Evolutionary conservation across 64 coral and sea anemone genomes (phyloP).

Genomic region (Stichodactyla mertensii): DNA sequence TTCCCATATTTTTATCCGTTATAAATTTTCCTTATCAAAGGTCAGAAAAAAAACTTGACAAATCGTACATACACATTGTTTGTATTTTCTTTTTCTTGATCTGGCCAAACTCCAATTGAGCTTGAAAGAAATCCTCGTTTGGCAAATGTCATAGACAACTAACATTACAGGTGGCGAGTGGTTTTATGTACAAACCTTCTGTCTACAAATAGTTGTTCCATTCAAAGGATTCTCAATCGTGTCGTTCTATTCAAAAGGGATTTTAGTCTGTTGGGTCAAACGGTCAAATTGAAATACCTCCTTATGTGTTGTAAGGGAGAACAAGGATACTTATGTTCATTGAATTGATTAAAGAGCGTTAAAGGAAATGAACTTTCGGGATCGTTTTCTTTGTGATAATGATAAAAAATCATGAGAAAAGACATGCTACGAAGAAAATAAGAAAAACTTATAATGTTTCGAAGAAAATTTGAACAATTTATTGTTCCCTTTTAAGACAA

Average conservation of each 20-base stretch:
- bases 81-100: neutral
- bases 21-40: too few relatives aligned
- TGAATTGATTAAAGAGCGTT: neutral
- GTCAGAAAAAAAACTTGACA: too few relatives aligned
- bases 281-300: neutral
- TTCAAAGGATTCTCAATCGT: neutral
- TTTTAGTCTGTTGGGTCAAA: neutral
- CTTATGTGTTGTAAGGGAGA: neutral
- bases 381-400: neutral
- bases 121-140: neutral
- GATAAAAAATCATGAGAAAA: too few relatives aligned
- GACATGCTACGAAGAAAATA: too few relatives aligned
- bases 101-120: neutral
- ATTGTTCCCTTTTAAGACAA: too few relatives aligned
- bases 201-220: neutral
- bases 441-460: too few relatives aligned
- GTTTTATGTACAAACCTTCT: neutral
- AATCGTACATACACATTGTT: too few relatives aligned
- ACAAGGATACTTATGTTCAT: neutral
- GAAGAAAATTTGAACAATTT: too few relatives aligned
- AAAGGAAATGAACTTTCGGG: neutral
- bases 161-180: neutral
- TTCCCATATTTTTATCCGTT: too few relatives aligned
- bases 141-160: neutral
- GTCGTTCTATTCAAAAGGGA: neutral